A percentile compares a stretch with the other conserved stretches of the same genome.
Evolutionary conservation across 2,797 vertebrate species (phyloP).

Genomic region (Australoheros facetus): DNA sequence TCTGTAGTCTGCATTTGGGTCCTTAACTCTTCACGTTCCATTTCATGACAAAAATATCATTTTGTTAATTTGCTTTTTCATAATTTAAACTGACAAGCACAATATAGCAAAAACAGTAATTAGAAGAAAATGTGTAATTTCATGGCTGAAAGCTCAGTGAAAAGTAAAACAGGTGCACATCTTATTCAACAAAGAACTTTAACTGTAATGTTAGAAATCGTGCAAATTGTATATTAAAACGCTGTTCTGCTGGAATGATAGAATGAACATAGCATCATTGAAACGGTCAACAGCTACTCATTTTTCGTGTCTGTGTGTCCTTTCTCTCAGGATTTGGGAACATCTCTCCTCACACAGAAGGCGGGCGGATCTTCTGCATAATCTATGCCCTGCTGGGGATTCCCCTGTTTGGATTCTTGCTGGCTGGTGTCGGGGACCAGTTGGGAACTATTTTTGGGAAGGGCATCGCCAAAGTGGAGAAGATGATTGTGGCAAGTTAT

Average conservation of each 20-base stretch:
- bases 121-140: background rate
- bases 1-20: background rate
- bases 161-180: background rate
- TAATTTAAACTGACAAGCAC: background rate
- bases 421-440: constrained; percentile 98
- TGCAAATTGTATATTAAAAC: background rate
- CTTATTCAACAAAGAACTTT: background rate
- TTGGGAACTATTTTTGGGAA: constrained; percentile 98
- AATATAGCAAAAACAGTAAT: background rate
- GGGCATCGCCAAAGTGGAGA: constrained; percentile 95
- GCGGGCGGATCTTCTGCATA: constrained; percentile 97
- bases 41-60: background rate
- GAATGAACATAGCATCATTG: background rate
- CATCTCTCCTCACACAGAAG: constrained; percentile 95
- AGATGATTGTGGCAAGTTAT: constrained; percentile 92
- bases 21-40: background rate
- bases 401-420: constrained; percentile 94
- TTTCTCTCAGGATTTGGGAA: constrained; percentile 91
- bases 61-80: background rate
- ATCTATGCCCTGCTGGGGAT: constrained; percentile 97
- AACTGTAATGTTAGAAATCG: background rate
- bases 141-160: background rate
- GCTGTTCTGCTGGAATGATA: background rate
- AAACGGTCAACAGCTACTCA: background rate
- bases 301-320: background rate